Evolutionary conservation across 2,888 invertebrate species (phyloP).

Genomic region (Callosobruchus maculatus): DNA sequence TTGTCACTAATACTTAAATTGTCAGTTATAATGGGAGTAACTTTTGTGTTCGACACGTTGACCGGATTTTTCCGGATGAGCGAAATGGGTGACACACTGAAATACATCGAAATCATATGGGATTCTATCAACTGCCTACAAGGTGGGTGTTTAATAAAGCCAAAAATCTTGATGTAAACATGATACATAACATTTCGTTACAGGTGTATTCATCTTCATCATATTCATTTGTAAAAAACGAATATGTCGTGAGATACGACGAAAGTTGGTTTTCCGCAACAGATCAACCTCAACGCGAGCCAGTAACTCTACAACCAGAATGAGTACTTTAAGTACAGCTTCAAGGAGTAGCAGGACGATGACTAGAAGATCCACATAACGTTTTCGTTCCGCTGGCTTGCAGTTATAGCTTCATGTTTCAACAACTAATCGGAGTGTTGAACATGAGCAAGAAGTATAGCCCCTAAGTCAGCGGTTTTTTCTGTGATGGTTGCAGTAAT

Average conservation of each 20-base stretch:
- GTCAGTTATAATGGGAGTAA: conserved; percentile 76
- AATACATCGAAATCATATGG: conserved; percentile 45
- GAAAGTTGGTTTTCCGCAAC: not conserved
- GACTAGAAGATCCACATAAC: not conserved
- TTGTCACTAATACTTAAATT: conserved; percentile 69
- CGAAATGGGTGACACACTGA: conserved; percentile 50
- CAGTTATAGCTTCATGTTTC: no score
- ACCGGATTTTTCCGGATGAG: conserved; percentile 56
- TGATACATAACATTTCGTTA: conserved; percentile 15
- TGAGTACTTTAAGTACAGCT: not conserved
- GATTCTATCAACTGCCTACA: conserved; percentile 69
- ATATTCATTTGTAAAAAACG: conserved; percentile 33
- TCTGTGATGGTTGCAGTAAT: no score
- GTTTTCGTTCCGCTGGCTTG: not conserved
- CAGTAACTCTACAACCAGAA: not conserved
- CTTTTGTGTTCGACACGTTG: conserved; percentile 66
- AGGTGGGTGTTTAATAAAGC: conserved; percentile 46
- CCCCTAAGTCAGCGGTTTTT: no score
- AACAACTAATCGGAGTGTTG: no score
- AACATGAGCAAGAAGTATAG: no score
- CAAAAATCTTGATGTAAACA: no score
- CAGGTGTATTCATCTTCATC: conserved; percentile 30
- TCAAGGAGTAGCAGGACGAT: not conserved
- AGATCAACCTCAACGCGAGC: not conserved
- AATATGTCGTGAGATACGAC: conserved; percentile 6